A percentile compares a stretch with the other conserved stretches of the same genome.
These are phyloP conservation scores for Hybos culiciformis DNA, from an alignment of 2,888 invertebrate genomes.

Conservation along the genomic window DNA sequence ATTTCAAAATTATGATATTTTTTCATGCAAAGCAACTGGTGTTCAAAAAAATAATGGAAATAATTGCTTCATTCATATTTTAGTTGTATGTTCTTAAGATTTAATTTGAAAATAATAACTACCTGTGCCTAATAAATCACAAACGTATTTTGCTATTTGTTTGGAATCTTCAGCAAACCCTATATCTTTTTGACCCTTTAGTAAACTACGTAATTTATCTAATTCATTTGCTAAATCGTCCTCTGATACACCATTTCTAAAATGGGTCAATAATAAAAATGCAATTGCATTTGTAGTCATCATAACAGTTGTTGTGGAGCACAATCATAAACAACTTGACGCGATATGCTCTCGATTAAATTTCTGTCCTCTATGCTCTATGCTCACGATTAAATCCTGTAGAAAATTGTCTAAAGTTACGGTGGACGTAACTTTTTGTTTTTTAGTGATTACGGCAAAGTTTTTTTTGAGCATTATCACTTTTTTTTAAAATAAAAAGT, in stretches of 20 bases:
- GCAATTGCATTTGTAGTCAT: constrained; percentile 88
- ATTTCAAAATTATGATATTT: no score
- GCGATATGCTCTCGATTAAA: constrained; percentile 74
- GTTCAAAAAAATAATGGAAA: neutral
- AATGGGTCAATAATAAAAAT: constrained; percentile 70
- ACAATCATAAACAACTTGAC: constrained; percentile 82
- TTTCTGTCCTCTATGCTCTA: constrained; percentile 70
- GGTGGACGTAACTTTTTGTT: no score
- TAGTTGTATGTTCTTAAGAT: neutral
- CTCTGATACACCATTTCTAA: constrained; percentile 54
- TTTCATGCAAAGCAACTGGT: no score
- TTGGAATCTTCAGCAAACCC: constrained; percentile 63
- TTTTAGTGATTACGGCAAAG: no score
- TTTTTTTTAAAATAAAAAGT: no score
- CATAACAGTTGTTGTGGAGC: constrained; percentile 64
- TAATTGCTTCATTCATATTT: neutral
- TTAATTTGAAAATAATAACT: constrained; percentile 8
- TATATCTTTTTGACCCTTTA: constrained; percentile 53
- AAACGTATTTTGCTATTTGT: constrained; percentile 63
- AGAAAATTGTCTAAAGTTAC: no score
- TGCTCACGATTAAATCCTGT: no score
- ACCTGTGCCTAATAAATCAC: constrained; percentile 63
- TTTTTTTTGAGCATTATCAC: no score
- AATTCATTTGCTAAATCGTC: constrained; percentile 46
- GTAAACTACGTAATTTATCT: constrained; percentile 44